Conservation (phyloP, 2,888 invertebrate species). For the Plebejus argus region DNA sequence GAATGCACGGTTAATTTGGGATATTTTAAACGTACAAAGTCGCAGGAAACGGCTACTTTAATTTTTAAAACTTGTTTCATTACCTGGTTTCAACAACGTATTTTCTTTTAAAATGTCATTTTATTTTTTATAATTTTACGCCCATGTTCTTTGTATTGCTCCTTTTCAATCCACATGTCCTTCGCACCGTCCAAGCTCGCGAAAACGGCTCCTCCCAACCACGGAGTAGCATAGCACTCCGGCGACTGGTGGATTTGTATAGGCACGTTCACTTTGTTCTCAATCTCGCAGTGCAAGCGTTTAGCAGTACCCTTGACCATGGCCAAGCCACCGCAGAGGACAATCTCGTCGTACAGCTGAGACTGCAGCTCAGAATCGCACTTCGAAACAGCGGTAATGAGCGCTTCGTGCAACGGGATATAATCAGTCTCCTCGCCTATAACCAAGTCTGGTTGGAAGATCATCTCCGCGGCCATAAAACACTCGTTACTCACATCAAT, state of each 20-base stretch:
- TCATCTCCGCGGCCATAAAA: slow-evolving; percentile 55
- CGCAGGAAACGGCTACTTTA: not conserved
- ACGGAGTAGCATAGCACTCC: slow-evolving; percentile 57
- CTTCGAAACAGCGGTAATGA: slow-evolving; percentile 48
- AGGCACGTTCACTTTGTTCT: slow-evolving; percentile 43
- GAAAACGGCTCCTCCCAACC: slow-evolving; percentile 68
- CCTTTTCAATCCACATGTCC: slow-evolving; percentile 58
- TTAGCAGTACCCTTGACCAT: slow-evolving; percentile 55
- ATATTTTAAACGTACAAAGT: no score
- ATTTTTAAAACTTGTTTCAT: not conserved
- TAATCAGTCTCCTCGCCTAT: slow-evolving; percentile 45
- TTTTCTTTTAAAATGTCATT: slow-evolving; percentile 46
- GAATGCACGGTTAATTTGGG: no score
- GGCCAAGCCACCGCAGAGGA: slow-evolving; percentile 58
- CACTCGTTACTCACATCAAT: slow-evolving; percentile 49
- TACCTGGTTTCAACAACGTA: not conserved
- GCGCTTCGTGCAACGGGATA: slow-evolving; percentile 51
- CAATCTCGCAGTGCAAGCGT: slow-evolving; percentile 55
- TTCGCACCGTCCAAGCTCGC: slow-evolving; percentile 55
- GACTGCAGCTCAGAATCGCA: slow-evolving; percentile 43
- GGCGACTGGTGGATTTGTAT: slow-evolving; percentile 51
- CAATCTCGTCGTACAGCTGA: slow-evolving; percentile 53
- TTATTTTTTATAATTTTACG: slow-evolving; percentile 59
- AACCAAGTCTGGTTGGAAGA: slow-evolving; percentile 55
- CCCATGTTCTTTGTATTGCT: slow-evolving; percentile 65